Conservation (phyloP, 2,113 vertebrate species). For the Microcebus murinus region DNA sequence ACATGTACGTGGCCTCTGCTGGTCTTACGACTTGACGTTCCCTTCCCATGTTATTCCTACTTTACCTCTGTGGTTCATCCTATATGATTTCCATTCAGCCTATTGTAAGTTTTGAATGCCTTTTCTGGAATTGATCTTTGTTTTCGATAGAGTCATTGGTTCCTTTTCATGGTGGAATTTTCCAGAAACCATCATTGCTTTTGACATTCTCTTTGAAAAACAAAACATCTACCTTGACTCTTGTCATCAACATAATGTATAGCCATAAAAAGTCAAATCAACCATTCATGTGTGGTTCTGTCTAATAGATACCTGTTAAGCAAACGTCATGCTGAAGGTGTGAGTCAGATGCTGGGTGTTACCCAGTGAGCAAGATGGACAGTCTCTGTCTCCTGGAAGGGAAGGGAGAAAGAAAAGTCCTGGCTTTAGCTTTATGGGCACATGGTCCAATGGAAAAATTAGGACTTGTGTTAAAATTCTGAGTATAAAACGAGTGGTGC, state of each 20-base stretch:
- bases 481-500: not conserved
- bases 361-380: not conserved
- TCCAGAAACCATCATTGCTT: not conserved
- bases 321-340: fast-evolving
- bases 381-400: not conserved
- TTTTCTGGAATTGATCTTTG: not conserved
- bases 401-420: not conserved
- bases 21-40: not conserved
- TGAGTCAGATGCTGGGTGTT: not conserved
- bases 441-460: fast-evolving
- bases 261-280: not conserved
- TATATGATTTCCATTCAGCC: not conserved
- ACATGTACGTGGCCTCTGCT: fast-evolving
- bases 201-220: not conserved
- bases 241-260: no score
- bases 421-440: not conserved
- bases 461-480: not conserved
- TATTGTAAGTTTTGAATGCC: not conserved
- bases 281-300: fast-evolving
- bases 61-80: no score
- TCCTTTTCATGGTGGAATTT: not conserved
- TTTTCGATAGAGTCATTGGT: not conserved
- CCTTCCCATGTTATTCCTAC: not conserved
- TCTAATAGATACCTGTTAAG: not conserved
- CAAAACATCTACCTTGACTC: not conserved